Evolutionary conservation across 2,113 vertebrate species (phyloP), one percentile per base, ranked within the genome.

Genomic region (Charadrius vociferus): DNA sequence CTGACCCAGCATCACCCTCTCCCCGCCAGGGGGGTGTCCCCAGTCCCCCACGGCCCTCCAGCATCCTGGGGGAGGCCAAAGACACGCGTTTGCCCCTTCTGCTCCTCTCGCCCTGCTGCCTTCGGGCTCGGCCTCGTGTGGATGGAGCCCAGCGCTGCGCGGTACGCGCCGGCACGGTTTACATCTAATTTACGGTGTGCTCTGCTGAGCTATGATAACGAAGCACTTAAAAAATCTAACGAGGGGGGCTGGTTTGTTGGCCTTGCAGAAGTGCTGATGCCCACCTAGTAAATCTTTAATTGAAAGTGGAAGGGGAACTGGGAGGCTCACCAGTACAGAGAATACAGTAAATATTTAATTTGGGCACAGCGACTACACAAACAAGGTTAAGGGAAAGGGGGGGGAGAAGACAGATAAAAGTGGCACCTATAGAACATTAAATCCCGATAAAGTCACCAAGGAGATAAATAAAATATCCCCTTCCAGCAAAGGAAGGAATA

Each of bases 251-350:
- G 86, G 37, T 26, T 29, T 45, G 50, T 32, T 61, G 81, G 72
- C 41, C 41, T 63, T 30, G 78, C 45, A 79, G 78, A 82, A 86
- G 52, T 47, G 83, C 50, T 63, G 81, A 34, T 88, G 91, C 59
- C 59, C 68, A 75, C 81, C 63, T 81, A 20, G 30, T 95, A 86
- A 97, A 96, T 94, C 58, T 94, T 98, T 96, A 90, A 96, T 92
- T 77, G 91, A 43, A 75, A 94, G 81, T 47, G 83, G 56, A 37
- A 67, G 29, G 41, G n/a, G 50, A 71, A 63, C 59, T 30, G 71
- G 84, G 61, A 56, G 81, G 58, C 59, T 80, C 83, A 37, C 23
- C 41, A 73, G 66, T 34, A 79, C 1, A 9, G 91, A 49, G n/a
- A 29, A 45, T 41, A 34, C n/a, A 41, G 75, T 81, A 90, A 85